phyloP scores from a whole-genome alignment of 2,888 invertebrate genomes.

The Nemurella pictetii region DNA sequence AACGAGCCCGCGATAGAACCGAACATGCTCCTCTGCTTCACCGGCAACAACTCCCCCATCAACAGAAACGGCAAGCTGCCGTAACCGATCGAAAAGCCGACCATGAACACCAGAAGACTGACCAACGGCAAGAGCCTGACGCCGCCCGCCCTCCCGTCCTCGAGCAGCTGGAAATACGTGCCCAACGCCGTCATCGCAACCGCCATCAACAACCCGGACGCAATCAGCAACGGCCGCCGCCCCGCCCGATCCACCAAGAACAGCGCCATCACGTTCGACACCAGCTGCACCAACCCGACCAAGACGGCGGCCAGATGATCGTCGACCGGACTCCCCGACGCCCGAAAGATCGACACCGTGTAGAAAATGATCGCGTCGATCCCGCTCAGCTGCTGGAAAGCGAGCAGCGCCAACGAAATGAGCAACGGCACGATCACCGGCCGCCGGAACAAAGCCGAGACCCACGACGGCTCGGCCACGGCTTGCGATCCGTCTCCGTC shows the following conservation, averaged over 20 bases:
- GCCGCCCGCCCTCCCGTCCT: slow-evolving; percentile 40
- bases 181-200: slow-evolving; percentile 60
- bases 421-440: slow-evolving; percentile 52
- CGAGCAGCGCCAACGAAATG: slow-evolving; percentile 56
- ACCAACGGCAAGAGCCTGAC: slow-evolving; percentile 56
- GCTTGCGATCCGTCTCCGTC: neutral
- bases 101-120: slow-evolving; percentile 61
- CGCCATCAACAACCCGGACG: slow-evolving; percentile 61
- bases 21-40: slow-evolving; percentile 59
- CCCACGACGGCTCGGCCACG: neutral
- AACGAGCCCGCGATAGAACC: slow-evolving; percentile 61
- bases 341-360: slow-evolving; percentile 61
- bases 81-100: slow-evolving; percentile 64
- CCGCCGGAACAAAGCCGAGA: slow-evolving; percentile 42
- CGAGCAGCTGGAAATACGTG: slow-evolving; percentile 57
- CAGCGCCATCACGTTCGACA: slow-evolving; percentile 58
- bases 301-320: slow-evolving; percentile 60
- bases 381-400: slow-evolving; percentile 63
- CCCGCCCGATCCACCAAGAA: slow-evolving; percentile 64
- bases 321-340: slow-evolving; percentile 57
- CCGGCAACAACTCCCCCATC: slow-evolving; percentile 64
- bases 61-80: slow-evolving; percentile 66
- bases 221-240: slow-evolving; percentile 60
- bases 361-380: slow-evolving; percentile 63
- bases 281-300: slow-evolving; percentile 60